phyloP scores from a whole-genome alignment of 1,140 invertebrate species.

The Aphidius gifuensis region DNA sequence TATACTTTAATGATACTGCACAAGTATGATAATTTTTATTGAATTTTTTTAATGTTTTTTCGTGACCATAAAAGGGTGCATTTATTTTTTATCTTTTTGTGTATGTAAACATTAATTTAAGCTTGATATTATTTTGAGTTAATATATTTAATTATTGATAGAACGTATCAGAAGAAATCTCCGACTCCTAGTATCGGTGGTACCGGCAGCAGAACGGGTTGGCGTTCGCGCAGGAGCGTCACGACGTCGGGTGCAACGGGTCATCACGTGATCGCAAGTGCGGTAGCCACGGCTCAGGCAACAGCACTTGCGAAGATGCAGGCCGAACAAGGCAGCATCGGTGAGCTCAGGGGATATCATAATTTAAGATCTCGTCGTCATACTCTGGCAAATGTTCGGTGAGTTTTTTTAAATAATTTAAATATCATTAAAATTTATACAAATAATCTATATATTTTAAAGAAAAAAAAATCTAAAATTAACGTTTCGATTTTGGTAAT shows the following conservation, averaged over 20 bases:
- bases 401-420: constrained; percentile 49
- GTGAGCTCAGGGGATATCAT: constrained; percentile 81
- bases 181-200: constrained; percentile 49
- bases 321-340: constrained; percentile 83
- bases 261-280: constrained; percentile 51
- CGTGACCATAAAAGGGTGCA: too few relatives aligned
- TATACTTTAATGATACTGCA: too few relatives aligned
- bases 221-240: constrained; percentile 52
- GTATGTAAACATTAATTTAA: too few relatives aligned
- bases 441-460: neutral
- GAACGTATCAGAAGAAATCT: constrained; percentile 52
- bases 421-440: neutral
- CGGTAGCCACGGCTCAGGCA: constrained; percentile 49
- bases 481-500: neutral
- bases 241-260: constrained; percentile 50
- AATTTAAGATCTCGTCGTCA: constrained; percentile 79
- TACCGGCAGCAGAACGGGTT: constrained; percentile 45
- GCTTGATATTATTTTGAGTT: too few relatives aligned
- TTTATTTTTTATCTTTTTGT: too few relatives aligned
- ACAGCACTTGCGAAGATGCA: constrained; percentile 70
- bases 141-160: too few relatives aligned
- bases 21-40: too few relatives aligned
- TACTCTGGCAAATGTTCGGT: constrained; percentile 85
- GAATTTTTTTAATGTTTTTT: too few relatives aligned
- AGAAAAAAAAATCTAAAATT: too few relatives aligned